Conservation (phyloP, 2,888 invertebrate genomes). For the Heteromyza rotundicornis region DNA sequence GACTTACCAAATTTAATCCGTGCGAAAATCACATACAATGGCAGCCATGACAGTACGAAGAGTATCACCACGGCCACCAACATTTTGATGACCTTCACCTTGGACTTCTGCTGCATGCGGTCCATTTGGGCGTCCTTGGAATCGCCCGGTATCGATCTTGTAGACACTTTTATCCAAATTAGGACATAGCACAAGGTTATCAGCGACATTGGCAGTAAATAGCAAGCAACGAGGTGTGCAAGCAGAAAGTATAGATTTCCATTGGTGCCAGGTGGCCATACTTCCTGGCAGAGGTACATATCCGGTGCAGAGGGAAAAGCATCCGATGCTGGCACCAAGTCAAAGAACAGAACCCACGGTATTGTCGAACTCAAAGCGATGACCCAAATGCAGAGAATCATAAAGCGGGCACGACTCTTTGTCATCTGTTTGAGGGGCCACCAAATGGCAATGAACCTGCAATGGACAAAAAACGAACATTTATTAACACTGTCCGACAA, state of each 20-base stretch:
- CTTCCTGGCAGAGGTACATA: constrained; percentile 78
- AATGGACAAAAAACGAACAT: constrained; percentile 62
- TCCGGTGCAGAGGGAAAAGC: constrained; percentile 73
- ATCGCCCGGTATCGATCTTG: constrained; percentile 86
- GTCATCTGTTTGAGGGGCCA: constrained; percentile 93
- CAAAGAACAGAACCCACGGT: constrained; percentile 92
- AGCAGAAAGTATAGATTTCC: constrained; percentile 86
- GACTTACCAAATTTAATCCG: constrained; percentile 81
- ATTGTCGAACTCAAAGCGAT: constrained; percentile 83
- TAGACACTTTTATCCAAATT: constrained; percentile 90
- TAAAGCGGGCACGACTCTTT: constrained; percentile 82
- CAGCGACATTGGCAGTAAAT: constrained; percentile 87
- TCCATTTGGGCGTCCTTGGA: constrained; percentile 91
- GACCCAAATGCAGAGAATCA: constrained; percentile 90
- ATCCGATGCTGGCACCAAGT: constrained; percentile 65
- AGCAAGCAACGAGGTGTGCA: constrained; percentile 87
- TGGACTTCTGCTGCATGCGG: constrained; percentile 91
- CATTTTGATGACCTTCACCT: constrained; percentile 95
- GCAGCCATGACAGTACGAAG: constrained; percentile 94
- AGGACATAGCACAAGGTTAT: constrained; percentile 91
- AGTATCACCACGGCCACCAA: constrained; percentile 88
- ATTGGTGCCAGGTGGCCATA: constrained; percentile 84
- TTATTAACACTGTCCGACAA: no score
- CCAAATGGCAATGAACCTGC: constrained; percentile 94
- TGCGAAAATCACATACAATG: constrained; percentile 87